Conservation (phyloP, 2,113 vertebrate genomes). For the Chrysemys picta region DNA sequence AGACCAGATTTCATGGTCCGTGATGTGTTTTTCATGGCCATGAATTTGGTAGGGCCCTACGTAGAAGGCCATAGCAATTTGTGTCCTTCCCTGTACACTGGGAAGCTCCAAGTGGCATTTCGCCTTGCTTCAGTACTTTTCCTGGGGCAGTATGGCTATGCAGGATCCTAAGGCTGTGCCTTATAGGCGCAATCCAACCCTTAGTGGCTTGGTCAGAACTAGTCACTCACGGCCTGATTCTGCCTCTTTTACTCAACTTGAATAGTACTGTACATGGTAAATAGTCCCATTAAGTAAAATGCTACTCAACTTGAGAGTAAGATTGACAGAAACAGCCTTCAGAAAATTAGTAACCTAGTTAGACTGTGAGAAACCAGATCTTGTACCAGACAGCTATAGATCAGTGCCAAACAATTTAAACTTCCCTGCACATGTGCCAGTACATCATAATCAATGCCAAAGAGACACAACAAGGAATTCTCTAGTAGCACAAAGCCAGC, state of each 20-base stretch:
- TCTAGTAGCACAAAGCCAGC: background rate
- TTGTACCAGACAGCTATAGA: background rate
- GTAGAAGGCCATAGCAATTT: background rate
- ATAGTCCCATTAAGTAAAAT: background rate
- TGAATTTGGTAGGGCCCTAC: too few relatives aligned
- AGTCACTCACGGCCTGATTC: background rate
- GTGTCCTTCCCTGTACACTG: background rate
- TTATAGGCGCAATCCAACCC: background rate
- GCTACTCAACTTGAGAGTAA: background rate
- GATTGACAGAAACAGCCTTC: background rate
- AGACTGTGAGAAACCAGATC: background rate
- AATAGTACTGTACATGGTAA: background rate
- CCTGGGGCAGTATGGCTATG: background rate
- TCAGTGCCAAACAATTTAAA: background rate
- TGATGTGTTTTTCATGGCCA: too few relatives aligned
- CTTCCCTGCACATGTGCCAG: background rate
- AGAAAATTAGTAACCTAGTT: background rate
- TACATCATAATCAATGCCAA: background rate
- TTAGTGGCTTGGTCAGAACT: background rate
- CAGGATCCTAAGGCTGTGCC: background rate
- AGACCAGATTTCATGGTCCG: too few relatives aligned
- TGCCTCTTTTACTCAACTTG: background rate
- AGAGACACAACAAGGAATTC: background rate
- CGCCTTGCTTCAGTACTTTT: background rate
- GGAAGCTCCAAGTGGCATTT: background rate